Evolutionary conservation across 2,888 invertebrate species (phyloP), one percentile per base, ranked within the genome.

Genomic region (Lasius fuliginosus): DNA sequence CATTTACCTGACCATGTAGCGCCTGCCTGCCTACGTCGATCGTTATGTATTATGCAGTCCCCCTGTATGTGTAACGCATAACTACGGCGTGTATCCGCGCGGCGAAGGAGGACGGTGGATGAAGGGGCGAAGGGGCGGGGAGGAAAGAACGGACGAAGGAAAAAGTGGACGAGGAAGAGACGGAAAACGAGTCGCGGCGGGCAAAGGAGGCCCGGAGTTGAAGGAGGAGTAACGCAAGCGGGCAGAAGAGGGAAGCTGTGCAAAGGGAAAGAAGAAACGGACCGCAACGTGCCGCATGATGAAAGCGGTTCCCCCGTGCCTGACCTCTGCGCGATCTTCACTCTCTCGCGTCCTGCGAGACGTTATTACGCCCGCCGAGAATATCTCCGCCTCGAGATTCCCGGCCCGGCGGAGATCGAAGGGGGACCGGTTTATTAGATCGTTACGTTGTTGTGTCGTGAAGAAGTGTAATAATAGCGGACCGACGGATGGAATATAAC

Each of bases 1-100:
- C 92, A 94, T 94, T 94, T 94, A 94, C 93, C 90, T 90, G 93
- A 87, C 89, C 92, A 91, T 93, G 92, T 93, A 92, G 91, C 92
- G 91, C 90, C 93, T 92, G 62, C 60, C 92, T 91, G 91, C 92
- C 92, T 90, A 91, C 90, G 90, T 90, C 89, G 89, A 86, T 87
- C 83, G 86, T 91, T 92, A 91, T 91, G 90, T 89, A 91, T 91
- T 92, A 90, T 90, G 87, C 90, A 89, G 92, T 87, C 89, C 86
- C 89, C 86, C 85, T 92, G 91, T 92, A 92, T 92, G 90, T 93
- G 92, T 92, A 93, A 93, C 92, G 92, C 93, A 92, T 93, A 93
- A 93, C 92, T 92, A 92, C 91, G 89, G 86, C 87, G 90, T 91
- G 91, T 92, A 92, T 92, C 92, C 90, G 90, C 86, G 83, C 68